Conservation (phyloP, 2,797 vertebrate genomes). For the Chiroxiphia lanceolata region DNA sequence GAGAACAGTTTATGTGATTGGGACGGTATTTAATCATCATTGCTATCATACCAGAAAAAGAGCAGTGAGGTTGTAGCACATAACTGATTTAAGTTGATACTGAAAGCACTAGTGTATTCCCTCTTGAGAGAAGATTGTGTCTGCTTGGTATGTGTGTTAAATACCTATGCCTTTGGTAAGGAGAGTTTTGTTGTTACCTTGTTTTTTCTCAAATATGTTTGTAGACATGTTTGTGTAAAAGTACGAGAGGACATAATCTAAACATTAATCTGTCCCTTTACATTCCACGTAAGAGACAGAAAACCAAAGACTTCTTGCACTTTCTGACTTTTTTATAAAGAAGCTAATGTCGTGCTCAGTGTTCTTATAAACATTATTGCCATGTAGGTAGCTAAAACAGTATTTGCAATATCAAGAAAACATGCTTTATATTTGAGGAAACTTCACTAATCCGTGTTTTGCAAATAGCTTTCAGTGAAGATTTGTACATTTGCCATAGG, state of each 20-base stretch:
- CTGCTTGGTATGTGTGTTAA: not conserved
- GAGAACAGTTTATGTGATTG: not conserved
- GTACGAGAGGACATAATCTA: not conserved
- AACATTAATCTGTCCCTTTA: not conserved
- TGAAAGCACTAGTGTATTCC: not conserved
- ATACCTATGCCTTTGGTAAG: not conserved
- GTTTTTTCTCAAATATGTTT: not conserved
- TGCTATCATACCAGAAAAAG: not conserved
- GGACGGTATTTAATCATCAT: not conserved
- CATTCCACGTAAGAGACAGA: not conserved
- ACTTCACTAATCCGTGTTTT: not conserved
- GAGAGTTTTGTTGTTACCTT: not conserved
- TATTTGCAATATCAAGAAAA: not conserved
- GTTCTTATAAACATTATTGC: not conserved
- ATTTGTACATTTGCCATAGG: not conserved
- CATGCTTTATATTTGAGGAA: not conserved
- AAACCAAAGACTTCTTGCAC: not conserved
- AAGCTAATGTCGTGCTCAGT: not conserved
- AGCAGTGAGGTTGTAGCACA: not conserved
- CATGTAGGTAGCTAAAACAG: not conserved
- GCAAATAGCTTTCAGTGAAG: not conserved
- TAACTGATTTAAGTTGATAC: not conserved
- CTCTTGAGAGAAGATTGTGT: not conserved
- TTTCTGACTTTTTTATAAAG: not conserved
- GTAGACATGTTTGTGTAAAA: not conserved